These are phyloP conservation scores for Alethe diademata DNA, from an alignment of 2,113 vertebrate genomes.

Conservation along the genomic window DNA sequence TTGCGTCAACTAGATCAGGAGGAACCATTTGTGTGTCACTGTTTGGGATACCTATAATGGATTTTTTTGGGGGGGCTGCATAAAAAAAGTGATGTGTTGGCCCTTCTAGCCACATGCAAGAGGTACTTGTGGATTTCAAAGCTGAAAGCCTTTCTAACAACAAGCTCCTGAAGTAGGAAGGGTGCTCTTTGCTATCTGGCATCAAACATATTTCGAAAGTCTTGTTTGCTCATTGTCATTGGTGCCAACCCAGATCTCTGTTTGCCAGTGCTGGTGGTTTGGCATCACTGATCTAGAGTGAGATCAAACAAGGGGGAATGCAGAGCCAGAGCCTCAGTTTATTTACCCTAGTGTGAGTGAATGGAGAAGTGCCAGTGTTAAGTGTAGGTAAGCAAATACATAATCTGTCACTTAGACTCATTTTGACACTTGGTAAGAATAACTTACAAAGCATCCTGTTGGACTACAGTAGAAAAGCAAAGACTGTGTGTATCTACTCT, in stretches of 20 bases:
- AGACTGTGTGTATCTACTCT: background rate
- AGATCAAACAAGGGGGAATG: conserved; percentile 58
- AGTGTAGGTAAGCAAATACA: conserved; percentile 62
- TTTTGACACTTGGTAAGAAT: conserved; percentile 54
- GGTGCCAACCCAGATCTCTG: conserved; percentile 40
- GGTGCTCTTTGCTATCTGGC: conserved; percentile 58
- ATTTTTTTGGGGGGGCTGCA: background rate
- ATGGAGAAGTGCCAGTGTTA: conserved; percentile 54
- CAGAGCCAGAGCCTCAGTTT: conserved; percentile 32
- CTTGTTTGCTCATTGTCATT: conserved; percentile 59
- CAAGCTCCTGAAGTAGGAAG: conserved; percentile 3
- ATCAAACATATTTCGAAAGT: conserved; percentile 33
- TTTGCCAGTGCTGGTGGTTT: conserved; percentile 61
- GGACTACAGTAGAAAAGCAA: conserved; percentile 31
- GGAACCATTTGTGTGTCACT: background rate
- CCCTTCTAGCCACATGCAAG: background rate
- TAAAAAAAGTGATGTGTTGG: background rate
- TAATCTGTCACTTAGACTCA: conserved; percentile 54
- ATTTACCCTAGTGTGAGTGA: conserved; percentile 46
- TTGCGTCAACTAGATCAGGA: background rate
- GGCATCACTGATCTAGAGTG: conserved; percentile 51
- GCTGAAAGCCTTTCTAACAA: background rate
- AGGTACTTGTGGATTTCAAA: background rate
- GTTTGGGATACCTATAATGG: background rate
- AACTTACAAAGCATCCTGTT: conserved; percentile 34